These are phyloP conservation scores for Bubalus kerabau DNA, from an alignment of 2,113 vertebrate species.

Conservation along the genomic window DNA sequence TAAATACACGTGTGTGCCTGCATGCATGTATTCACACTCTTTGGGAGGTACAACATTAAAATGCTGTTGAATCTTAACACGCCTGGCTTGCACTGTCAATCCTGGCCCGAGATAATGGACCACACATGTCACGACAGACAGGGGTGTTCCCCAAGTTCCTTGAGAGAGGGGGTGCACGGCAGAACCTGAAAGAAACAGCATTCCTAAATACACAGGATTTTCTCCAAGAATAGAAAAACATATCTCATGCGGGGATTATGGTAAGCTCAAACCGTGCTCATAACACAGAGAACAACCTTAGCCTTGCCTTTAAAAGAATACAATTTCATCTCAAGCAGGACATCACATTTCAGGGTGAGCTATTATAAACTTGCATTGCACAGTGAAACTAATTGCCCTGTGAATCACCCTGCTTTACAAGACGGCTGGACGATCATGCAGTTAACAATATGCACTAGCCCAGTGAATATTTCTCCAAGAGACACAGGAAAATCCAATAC, in stretches of 20 bases:
- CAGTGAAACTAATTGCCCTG: slow-evolving; percentile 35
- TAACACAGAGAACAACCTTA: slow-evolving; percentile 65
- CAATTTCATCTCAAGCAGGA: slow-evolving; percentile 37
- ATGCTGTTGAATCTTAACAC: neutral
- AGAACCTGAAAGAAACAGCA: slow-evolving; percentile 11
- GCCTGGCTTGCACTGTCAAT: rapidly evolving
- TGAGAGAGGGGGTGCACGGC: neutral
- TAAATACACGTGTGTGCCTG: neutral
- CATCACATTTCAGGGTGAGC: slow-evolving; percentile 2
- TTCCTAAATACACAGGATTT: slow-evolving; percentile 20
- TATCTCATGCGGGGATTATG: neutral
- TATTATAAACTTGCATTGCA: slow-evolving; percentile 58
- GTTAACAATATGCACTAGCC: neutral
- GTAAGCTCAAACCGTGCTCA: slow-evolving; percentile 9
- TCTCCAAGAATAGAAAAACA: slow-evolving; percentile 43
- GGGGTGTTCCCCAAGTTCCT: slow-evolving; percentile 47
- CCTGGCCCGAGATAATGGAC: neutral
- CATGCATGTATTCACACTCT: neutral
- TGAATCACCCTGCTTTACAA: neutral
- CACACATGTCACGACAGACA: neutral
- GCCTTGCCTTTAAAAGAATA: slow-evolving; percentile 14
- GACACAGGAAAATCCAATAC: neutral
- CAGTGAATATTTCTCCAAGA: neutral
- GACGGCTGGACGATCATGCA: neutral
- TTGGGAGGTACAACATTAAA: neutral